Evolutionary conservation across 2,888 invertebrate genomes (phyloP).

Genomic region (Cheilosia vernalis): DNA sequence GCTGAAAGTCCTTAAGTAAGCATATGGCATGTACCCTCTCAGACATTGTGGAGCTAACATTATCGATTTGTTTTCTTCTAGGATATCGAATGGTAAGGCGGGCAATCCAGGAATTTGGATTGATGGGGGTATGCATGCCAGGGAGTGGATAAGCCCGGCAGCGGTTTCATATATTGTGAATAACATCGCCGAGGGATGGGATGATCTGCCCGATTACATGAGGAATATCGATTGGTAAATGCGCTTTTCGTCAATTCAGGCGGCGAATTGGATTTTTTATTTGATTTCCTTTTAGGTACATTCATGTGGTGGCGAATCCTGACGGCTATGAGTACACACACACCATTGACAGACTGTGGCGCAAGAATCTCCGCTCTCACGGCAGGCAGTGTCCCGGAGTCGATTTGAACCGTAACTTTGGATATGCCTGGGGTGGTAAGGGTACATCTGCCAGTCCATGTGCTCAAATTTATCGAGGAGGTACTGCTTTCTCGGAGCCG

Average conservation of each 20-base stretch:
- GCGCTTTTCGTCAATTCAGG: constrained; percentile 1
- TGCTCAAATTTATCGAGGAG: constrained; percentile 91
- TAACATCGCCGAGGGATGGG: constrained; percentile 88
- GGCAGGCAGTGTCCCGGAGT: constrained; percentile 88
- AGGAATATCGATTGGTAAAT: constrained; percentile 91
- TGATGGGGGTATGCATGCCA: constrained; percentile 92
- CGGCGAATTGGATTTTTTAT: constrained; percentile 30
- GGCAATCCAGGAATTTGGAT: constrained; percentile 88
- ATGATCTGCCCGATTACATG: constrained; percentile 87
- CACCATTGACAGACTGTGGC: constrained; percentile 91
- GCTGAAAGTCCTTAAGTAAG: constrained; percentile 86
- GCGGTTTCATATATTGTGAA: constrained; percentile 91
- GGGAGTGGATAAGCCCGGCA: constrained; percentile 95
- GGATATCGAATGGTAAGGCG: constrained; percentile 88
- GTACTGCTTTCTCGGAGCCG: constrained; percentile 92
- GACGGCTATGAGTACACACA: constrained; percentile 96
- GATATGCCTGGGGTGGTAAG: constrained; percentile 93
- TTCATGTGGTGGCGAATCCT: constrained; percentile 90
- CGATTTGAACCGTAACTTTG: constrained; percentile 94
- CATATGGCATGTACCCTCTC: not conserved
- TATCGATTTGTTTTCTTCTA: constrained; percentile 76
- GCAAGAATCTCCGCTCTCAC: constrained; percentile 88
- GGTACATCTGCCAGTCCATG: constrained; percentile 94
- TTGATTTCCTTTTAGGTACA: constrained; percentile 84
- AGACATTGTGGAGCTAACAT: not conserved